A percentile compares a stretch with the other conserved stretches of the same genome.
Evolutionary conservation across 2,888 invertebrate genomes (phyloP).

Genomic region (Apodemia mormo): DNA sequence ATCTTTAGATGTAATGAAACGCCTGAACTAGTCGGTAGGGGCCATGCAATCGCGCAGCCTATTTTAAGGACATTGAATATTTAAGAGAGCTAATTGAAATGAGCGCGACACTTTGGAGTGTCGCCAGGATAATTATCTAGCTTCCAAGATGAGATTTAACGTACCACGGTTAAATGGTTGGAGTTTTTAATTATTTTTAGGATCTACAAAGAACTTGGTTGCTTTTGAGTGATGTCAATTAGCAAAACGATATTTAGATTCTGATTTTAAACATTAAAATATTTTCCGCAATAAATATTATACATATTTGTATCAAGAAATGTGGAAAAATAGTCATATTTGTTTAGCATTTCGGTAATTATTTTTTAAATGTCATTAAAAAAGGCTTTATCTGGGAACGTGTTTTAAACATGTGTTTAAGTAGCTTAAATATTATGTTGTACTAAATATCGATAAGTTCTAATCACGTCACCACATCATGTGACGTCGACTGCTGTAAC

Average conservation of each 20-base stretch:
- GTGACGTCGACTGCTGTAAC: conserved; percentile 76
- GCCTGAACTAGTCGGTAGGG: conserved; percentile 66
- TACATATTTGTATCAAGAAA: too few species aligned
- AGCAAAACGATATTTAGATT: conserved; percentile 4
- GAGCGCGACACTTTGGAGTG: conserved; percentile 80
- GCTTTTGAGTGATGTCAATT: conserved; percentile 38
- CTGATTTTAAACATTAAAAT: too few species aligned
- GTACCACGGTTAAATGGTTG: conserved; percentile 69
- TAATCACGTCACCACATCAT: conserved; percentile 57
- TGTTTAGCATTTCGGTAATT: too few species aligned
- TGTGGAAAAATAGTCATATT: too few species aligned
- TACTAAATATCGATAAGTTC: neutral
- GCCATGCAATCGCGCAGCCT: conserved; percentile 71
- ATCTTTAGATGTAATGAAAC: conserved; percentile 72
- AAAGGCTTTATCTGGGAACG: too few species aligned
- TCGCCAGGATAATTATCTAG: conserved; percentile 80
- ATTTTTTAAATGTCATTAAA: too few species aligned
- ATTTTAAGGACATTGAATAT: conserved; percentile 82
- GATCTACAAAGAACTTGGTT: conserved; percentile 42
- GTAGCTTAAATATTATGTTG: too few species aligned
- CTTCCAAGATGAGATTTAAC: conserved; percentile 79
- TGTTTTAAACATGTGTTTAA: too few species aligned
- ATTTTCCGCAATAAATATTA: too few species aligned
- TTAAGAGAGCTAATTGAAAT: conserved; percentile 82
- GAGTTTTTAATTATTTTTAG: conserved; percentile 56